Percentiles rank a stretch among this genome's conserved stretches.
These are phyloP conservation scores for Pristiophorus japonicus DNA, from an alignment of 2,113 vertebrate genomes.

Conservation along the genomic window DNA sequence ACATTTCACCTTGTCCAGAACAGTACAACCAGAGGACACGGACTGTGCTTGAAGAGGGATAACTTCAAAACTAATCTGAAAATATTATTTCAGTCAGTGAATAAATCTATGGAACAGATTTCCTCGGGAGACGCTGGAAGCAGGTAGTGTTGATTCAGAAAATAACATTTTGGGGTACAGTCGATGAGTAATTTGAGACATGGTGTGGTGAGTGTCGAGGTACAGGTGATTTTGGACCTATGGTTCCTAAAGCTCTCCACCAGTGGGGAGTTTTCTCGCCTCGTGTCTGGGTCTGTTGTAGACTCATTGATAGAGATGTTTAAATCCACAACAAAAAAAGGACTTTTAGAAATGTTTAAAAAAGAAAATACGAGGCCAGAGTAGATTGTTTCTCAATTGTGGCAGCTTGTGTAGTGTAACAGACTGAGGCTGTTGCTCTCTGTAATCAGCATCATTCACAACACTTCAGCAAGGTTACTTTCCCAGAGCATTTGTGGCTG, in stretches of 20 bases:
- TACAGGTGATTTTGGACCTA: neutral
- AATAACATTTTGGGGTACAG: slow-evolving; percentile 11
- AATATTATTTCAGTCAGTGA: slow-evolving; percentile 27
- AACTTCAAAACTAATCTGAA: neutral
- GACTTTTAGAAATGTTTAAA: neutral
- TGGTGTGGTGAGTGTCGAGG: neutral
- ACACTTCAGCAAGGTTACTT: neutral
- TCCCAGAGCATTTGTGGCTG: neutral
- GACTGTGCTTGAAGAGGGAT: neutral
- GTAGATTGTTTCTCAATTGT: neutral
- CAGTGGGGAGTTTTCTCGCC: neutral
- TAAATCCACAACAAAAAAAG: neutral
- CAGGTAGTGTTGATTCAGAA: neutral
- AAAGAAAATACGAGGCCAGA: neutral
- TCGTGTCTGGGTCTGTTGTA: neutral
- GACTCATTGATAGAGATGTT: neutral
- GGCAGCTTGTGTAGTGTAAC: neutral
- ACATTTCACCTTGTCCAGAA: neutral
- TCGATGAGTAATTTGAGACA: neutral
- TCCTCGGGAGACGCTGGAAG: neutral
- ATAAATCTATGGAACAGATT: slow-evolving; percentile 11
- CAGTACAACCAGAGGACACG: neutral
- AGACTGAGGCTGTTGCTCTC: neutral
- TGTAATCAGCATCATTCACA: neutral
- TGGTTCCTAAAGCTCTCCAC: neutral